phyloP scores from a whole-genome alignment of 1,140 invertebrate species.

The Cotesia chilonis region DNA sequence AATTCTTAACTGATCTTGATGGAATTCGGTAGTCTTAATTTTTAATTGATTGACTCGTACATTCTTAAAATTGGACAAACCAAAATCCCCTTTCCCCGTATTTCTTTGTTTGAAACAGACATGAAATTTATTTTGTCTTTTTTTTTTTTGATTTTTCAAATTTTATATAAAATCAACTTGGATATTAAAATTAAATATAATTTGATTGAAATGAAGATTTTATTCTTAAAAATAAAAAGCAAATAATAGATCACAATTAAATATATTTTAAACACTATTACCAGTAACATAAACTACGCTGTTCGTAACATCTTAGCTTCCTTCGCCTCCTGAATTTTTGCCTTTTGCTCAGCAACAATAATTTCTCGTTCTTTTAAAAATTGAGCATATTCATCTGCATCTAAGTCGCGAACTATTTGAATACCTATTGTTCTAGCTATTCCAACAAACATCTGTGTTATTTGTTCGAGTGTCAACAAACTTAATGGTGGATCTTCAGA shows the following conservation, averaged over 20 bases:
- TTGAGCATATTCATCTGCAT: conserved; percentile 82
- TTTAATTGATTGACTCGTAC: no score
- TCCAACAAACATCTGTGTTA: conserved; percentile 83
- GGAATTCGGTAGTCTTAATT: no score
- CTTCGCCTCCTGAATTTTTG: conserved; percentile 83
- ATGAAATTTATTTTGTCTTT: no score
- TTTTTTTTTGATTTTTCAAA: no score
- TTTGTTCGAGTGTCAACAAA: conserved; percentile 73
- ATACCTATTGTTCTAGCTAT: conserved; percentile 84
- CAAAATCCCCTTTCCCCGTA: no score
- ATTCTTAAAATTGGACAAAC: no score
- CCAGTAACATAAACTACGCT: conserved; percentile 41
- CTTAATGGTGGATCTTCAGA: conserved; percentile 81
- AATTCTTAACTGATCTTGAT: no score
- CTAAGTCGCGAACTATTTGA: conserved; percentile 83
- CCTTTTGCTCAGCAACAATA: conserved; percentile 78
- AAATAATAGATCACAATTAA: conserved; percentile 37
- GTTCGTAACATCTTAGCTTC: conserved; percentile 94
- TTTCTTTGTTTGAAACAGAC: no score
- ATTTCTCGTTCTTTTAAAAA: conserved; percentile 83
- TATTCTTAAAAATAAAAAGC: background rate
- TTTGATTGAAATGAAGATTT: background rate
- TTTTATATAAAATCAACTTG: background rate
- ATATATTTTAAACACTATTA: conserved; percentile 32
- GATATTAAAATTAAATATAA: background rate